Percentiles rank a stretch among this genome's conserved stretches.
phyloP scores from a whole-genome alignment of 2,888 invertebrate genomes.

The Pollenia angustigena region DNA sequence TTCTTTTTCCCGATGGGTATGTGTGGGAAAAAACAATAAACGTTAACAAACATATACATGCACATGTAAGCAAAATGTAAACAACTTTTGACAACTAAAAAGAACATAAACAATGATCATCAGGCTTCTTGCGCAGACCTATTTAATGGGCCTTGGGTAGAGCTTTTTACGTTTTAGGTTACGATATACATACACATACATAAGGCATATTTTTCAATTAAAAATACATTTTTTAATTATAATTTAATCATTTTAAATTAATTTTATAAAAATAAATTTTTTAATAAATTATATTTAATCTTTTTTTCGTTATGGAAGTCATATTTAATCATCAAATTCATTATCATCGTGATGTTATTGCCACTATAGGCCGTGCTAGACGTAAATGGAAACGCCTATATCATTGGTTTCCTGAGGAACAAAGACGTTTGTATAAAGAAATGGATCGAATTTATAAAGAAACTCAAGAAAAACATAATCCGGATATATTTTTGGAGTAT shows the following conservation, averaged over 20 bases:
- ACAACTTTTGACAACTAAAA: too few relatives aligned
- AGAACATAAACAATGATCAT: too few relatives aligned
- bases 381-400: constrained; percentile 71
- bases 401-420: constrained; percentile 67
- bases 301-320: constrained; percentile 55
- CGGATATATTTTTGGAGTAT: constrained; percentile 54
- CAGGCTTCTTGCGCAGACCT: too few relatives aligned
- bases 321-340: constrained; percentile 70
- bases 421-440: constrained; percentile 61
- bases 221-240: constrained; percentile 23
- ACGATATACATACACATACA: too few relatives aligned
- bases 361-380: constrained; percentile 60
- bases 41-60: too few relatives aligned
- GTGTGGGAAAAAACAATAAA: too few relatives aligned
- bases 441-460: constrained; percentile 70
- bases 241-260: neutral
- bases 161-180: too few relatives aligned
- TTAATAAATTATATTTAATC: neutral
- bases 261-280: neutral
- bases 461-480: constrained; percentile 56
- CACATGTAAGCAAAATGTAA: too few relatives aligned
- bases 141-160: too few relatives aligned
- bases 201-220: neutral
- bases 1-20: too few relatives aligned
- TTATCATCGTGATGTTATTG: constrained; percentile 67